Evolutionary conservation across 2,888 invertebrate genomes (phyloP).

Genomic region (Brachyptera risi): DNA sequence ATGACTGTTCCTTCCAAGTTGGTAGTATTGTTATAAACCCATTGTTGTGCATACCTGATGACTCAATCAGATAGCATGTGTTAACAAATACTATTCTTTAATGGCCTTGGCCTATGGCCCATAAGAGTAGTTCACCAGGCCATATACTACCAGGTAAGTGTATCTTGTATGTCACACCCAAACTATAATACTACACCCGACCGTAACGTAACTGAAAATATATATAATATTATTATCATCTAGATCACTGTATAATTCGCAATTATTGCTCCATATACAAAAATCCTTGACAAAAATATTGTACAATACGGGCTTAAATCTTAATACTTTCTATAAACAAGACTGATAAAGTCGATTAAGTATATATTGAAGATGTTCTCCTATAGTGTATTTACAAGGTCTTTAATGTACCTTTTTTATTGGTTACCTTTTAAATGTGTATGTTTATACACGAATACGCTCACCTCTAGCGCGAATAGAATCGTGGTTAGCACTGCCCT

Average conservation of each 20-base stretch:
- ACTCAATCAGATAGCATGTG: neutral
- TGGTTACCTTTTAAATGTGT: neutral
- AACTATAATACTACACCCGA: neutral
- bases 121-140: neutral
- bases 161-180: neutral
- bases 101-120: slow-evolving; percentile 15
- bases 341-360: too few relatives aligned
- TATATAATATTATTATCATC: neutral
- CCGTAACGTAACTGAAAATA: neutral
- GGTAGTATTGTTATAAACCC: neutral
- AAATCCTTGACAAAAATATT: slow-evolving; percentile 12
- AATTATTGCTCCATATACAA: neutral
- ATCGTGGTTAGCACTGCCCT: neutral
- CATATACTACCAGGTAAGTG: neutral
- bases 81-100: neutral
- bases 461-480: neutral
- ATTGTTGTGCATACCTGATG: neutral
- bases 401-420: neutral
- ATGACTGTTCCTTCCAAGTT: too few relatives aligned
- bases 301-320: neutral
- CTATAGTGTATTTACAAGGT: slow-evolving; percentile 10
- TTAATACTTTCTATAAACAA: slow-evolving; percentile 9
- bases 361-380: too few relatives aligned
- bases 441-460: neutral
- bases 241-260: slow-evolving; percentile 6